Percentiles rank a stretch among this genome's conserved stretches.
These are phyloP conservation scores for Troides oblongomaculatus DNA, from an alignment of 2,888 invertebrate species.

Conservation along the genomic window DNA sequence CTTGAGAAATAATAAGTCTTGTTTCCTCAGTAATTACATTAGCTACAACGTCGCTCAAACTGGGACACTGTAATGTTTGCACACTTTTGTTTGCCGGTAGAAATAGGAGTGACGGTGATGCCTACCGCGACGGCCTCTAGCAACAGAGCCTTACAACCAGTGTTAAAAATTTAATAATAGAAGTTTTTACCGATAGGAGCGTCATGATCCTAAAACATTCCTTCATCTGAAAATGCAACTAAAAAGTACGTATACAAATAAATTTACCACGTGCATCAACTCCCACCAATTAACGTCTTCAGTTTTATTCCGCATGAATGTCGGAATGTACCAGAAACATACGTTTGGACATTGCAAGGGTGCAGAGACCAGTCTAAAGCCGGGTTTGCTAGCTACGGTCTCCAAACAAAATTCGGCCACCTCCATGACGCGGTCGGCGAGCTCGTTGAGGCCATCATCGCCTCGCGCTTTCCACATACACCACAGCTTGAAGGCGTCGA, in stretches of 20 bases:
- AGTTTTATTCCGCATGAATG: conserved; percentile 62
- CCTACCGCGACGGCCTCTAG: too few species aligned
- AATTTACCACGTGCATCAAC: conserved; percentile 70
- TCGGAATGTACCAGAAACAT: conserved; percentile 93
- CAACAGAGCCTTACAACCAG: too few species aligned
- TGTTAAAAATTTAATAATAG: too few species aligned
- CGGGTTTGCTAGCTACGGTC: conserved; percentile 70
- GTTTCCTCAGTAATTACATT: too few species aligned
- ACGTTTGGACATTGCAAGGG: conserved; percentile 88
- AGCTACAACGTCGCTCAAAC: too few species aligned
- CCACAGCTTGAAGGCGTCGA: conserved; percentile 96
- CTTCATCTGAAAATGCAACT: too few species aligned
- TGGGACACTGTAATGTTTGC: too few species aligned
- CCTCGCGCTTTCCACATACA: conserved; percentile 93
- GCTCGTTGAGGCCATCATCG: conserved; percentile 76
- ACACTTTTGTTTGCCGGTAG: too few species aligned
- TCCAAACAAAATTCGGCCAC: conserved; percentile 80
- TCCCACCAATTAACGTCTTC: conserved; percentile 76
- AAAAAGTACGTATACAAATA: conserved; percentile 15
- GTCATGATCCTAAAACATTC: too few species aligned
- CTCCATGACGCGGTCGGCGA: conserved; percentile 84
- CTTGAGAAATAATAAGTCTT: too few species aligned
- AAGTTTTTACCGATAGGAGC: too few species aligned
- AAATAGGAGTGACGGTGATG: too few species aligned
- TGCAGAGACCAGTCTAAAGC: conserved; percentile 81